Conservation (phyloP, 2,797 vertebrate species). For the Centropyge bicolor region DNA sequence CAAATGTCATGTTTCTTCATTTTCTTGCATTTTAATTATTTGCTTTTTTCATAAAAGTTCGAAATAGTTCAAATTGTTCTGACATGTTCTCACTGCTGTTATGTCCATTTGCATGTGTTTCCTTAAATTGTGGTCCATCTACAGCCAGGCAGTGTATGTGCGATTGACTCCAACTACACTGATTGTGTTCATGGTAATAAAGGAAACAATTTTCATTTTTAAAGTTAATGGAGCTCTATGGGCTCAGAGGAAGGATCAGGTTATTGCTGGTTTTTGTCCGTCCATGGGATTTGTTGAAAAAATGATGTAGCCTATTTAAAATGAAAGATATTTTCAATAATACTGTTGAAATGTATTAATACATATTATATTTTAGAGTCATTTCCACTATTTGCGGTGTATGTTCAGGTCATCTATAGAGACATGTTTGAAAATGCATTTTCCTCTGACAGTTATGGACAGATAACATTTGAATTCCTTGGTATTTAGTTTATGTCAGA, state of each 20-base stretch:
- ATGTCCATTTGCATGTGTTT: too few species aligned
- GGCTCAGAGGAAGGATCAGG: neutral
- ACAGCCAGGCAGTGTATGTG: too few species aligned
- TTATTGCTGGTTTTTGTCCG: neutral
- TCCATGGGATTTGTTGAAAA: neutral
- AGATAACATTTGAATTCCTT: slow-evolving; percentile 5
- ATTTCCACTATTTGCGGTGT: neutral
- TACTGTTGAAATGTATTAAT: neutral
- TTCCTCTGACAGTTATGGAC: neutral
- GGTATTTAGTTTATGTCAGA: slow-evolving; percentile 13
- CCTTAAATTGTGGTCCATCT: too few species aligned
- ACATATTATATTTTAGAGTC: neutral
- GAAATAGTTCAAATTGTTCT: too few species aligned
- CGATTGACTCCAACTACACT: too few species aligned
- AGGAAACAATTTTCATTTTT: too few species aligned
- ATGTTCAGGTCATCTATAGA: neutral
- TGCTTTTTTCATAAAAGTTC: neutral
- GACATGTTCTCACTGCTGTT: too few species aligned
- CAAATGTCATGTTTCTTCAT: too few species aligned
- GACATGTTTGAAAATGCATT: neutral
- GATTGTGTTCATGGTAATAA: too few species aligned
- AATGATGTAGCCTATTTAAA: neutral
- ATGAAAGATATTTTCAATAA: neutral
- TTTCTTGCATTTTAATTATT: too few species aligned
- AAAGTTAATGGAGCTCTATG: too few species aligned